A percentile compares a stretch with the other conserved stretches of the same genome.
phyloP scores from a whole-genome alignment of 2,888 invertebrate genomes.

The Leptinotarsa juncta region DNA sequence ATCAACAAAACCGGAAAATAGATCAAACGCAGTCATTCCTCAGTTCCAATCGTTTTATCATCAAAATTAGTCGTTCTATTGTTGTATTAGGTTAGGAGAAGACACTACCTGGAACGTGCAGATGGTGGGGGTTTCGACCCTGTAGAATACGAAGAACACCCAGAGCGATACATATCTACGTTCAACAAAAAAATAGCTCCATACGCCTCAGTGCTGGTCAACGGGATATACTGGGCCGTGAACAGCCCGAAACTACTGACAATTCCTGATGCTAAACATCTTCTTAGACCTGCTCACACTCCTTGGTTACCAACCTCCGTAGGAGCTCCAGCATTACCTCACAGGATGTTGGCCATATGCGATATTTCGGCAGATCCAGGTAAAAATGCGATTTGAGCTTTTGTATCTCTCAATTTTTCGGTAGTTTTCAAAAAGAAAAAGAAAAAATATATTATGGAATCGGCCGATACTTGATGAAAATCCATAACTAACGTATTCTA shows the following conservation, averaged over 20 bases:
- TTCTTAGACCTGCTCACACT: constrained; percentile 87
- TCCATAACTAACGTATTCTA: no score
- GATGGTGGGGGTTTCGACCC: constrained; percentile 93
- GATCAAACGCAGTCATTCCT: no score
- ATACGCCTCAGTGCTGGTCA: constrained; percentile 95
- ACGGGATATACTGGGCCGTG: constrained; percentile 99
- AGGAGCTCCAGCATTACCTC: constrained; percentile 89
- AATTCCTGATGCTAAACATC: constrained; percentile 96
- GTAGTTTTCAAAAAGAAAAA: no score
- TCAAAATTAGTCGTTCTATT: background rate
- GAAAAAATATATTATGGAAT: no score
- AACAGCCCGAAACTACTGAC: constrained; percentile 95
- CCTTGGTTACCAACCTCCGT: constrained; percentile 94
- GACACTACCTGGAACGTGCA: constrained; percentile 92
- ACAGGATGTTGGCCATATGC: constrained; percentile 93
- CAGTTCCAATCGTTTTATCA: no score
- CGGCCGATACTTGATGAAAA: no score
- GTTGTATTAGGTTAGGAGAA: constrained; percentile 70
- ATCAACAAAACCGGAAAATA: no score
- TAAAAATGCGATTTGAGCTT: background rate
- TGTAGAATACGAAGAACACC: constrained; percentile 88
- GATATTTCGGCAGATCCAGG: constrained; percentile 99
- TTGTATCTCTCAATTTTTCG: no score
- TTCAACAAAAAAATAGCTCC: constrained; percentile 98
- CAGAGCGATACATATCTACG: constrained; percentile 93